phyloP scores from a whole-genome alignment of 92 coral and sea anemone species.

The Porites rus region DNA sequence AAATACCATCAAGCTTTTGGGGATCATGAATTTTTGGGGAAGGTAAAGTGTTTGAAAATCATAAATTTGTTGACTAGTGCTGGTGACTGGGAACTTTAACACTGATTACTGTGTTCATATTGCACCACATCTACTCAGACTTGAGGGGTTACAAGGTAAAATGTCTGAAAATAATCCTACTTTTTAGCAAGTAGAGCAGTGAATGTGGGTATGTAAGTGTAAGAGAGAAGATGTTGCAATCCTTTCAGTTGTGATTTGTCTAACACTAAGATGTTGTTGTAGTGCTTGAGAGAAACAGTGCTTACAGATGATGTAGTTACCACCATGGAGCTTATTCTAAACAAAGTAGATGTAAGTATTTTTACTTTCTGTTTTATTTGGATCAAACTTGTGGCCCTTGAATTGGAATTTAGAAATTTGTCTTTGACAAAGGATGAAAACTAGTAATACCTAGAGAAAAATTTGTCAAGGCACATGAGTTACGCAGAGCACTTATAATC shows the following conservation, averaged over 20 bases:
- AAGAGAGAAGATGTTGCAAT: no score
- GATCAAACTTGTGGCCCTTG: background rate
- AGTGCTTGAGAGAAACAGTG: constrained; percentile 78
- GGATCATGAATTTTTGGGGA: constrained; percentile 80
- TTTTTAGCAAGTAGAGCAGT: no score
- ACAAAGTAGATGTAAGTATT: constrained; percentile 83
- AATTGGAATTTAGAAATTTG: background rate
- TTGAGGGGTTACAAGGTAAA: no score
- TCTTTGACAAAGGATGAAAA: background rate
- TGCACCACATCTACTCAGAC: no score
- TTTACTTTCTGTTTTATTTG: background rate
- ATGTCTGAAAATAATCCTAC: no score
- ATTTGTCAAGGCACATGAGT: no score
- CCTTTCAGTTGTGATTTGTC: background rate
- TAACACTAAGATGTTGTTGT: background rate
- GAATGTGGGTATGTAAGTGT: no score
- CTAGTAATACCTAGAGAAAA: background rate
- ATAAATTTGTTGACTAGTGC: no score
- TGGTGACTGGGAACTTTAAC: no score
- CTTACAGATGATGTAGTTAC: constrained; percentile 77
- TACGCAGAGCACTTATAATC: no score
- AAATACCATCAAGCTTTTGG: constrained; percentile 84
- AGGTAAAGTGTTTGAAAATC: constrained; percentile 59
- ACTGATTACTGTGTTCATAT: no score
- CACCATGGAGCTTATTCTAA: constrained; percentile 92